Evolutionary conservation across 2,113 vertebrate species (phyloP), one percentile per base, ranked within the genome.

Genomic region (Cheirogaleus medius): DNA sequence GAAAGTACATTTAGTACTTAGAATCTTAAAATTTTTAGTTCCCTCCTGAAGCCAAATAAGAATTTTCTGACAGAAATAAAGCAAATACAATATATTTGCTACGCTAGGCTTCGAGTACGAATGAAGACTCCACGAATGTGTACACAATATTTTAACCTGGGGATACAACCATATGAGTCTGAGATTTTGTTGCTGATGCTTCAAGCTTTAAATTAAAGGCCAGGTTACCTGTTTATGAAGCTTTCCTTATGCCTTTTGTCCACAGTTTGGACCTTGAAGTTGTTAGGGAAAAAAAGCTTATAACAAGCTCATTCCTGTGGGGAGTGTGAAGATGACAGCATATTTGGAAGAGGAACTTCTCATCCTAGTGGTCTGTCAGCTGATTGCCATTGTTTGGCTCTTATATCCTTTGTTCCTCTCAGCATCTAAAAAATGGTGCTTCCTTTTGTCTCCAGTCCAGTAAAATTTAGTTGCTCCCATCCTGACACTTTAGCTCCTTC

Each of bases 31-130:
- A 49, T 9, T 86, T 86, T 47, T 20, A 87, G 8, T 56, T 42
- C 8, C n/a, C 94, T 83, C 91, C 25, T 21, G 42, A 97, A 96
- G 20, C 44, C 20, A 90, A 77, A 25, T 25, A 64, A 93, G 44
- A 96, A 91, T 83, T 94, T 74, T 78, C 56, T 82, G 63, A 84
- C 15, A 93, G 68, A 89, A 83, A 84, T 80, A 84, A 96, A 64
- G 64, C 63, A 95, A 94, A 60, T 4, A 27, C 77, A 39, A 80
- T 42, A 4, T 78, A 84, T 86, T 74, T 94, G 73, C 52, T 60
- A 11, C 42, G 37, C 44, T 80, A 76, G 11, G 15, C 5, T 82
- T 84, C n/a, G 68, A 44, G 21, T 77, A 21, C 34, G 37, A 80
- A 42, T 44, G 25, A 39, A 66, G 60, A 69, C 34, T 69, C 34